Base-by-base conservation (phyloP, 2,113 vertebrate species). In the Oceanodroma tethys region DNA sequence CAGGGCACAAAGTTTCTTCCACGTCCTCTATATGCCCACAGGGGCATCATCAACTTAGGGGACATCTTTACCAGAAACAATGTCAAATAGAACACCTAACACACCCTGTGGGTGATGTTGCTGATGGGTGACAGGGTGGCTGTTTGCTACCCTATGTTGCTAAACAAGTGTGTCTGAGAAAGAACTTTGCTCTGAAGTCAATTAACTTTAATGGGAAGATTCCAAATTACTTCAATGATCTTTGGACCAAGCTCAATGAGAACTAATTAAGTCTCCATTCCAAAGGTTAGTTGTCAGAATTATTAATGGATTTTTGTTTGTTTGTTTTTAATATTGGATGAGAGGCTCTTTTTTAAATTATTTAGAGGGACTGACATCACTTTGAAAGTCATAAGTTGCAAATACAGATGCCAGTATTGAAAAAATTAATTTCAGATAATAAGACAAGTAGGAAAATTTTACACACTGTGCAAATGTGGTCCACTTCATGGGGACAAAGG, bases 151-250 rank as follows among this genome's bases (percentile, higher is more conserved):
- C 66, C 47, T 72, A 4, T 11, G 25, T 8, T 73, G 87, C 58
- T 95, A 81, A 95, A 88, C 38, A 20, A 65, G 26, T 3, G 7
- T 58, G 53, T 60, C 72, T 56, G 58, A 91, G 58, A 85, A 86
- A 92, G 21, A 90, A 79, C 56, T 93, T 81, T 62, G 73, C 56
- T 94, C 62, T 85, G 6, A 89, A 94, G 83, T 82, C 81, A 91
- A 93, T 95, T 95, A 95, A 93, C 53, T 94, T 87, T 38, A 91
- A 79, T 72, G 80, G 80, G 92, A 92, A 92, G 80, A 72, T 65
- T 88, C 68, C 80, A 95, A 95, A 93, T 91, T 86, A 91, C 86
- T 95, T 91, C 88, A 94, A 15, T 81, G 88, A 91, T 89, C 91
- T 81, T 79, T 94, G 81, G 65, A 93, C 66, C 27, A 81, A 93